These are phyloP conservation scores for Oreotrochilus melanogaster DNA, from an alignment of 2,113 vertebrate species.

Conservation along the genomic window DNA sequence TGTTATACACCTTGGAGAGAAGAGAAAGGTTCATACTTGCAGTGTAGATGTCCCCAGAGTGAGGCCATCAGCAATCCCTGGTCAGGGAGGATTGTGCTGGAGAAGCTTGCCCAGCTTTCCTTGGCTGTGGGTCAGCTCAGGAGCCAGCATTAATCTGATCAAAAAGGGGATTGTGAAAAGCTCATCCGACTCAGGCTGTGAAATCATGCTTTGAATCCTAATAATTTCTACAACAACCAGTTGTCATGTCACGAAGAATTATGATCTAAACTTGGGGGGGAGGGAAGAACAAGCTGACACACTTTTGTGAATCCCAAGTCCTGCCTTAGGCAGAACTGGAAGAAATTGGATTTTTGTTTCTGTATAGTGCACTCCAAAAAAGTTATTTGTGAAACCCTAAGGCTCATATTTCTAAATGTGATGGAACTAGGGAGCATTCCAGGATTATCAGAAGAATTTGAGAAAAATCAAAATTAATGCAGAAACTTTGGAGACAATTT, in stretches of 20 bases:
- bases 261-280: fast-evolving
- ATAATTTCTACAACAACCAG: slow-evolving; percentile 3
- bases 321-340: not conserved
- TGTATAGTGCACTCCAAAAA: not conserved
- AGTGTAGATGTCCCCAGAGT: not conserved
- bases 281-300: not conserved
- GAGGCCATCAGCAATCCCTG: not conserved
- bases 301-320: not conserved
- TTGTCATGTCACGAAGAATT: not conserved
- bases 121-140: not conserved
- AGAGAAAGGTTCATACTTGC: not conserved
- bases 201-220: slow-evolving; percentile 23
- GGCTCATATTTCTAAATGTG: not conserved
- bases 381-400: not conserved
- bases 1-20: fast-evolving
- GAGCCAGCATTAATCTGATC: slow-evolving; percentile 21
- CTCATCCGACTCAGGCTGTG: slow-evolving; percentile 31
- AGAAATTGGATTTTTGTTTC: not conserved
- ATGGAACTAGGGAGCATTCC: not conserved
- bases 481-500: not conserved
- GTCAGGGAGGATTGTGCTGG: not conserved
- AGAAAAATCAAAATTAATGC: not conserved
- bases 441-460: not conserved
- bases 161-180: slow-evolving; percentile 24
- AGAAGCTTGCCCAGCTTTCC: not conserved